Evolutionary conservation across 2,797 vertebrate species (phyloP).

Genomic region (Crenuchus spilurus): DNA sequence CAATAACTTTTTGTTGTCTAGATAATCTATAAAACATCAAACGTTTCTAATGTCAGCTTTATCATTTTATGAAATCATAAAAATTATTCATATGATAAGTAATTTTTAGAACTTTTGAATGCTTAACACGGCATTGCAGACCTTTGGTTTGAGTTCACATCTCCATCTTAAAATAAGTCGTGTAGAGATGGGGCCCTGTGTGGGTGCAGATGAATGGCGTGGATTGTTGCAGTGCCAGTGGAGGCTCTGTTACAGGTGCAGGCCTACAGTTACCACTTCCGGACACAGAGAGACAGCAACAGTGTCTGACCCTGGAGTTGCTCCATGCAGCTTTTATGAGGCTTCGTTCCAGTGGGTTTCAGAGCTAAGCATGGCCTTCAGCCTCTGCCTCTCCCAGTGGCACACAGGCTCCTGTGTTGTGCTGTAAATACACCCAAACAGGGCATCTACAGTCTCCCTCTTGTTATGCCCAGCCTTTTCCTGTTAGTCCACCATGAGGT

Average conservation of each 20-base stretch:
- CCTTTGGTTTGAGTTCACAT: neutral
- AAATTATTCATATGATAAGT: too few species aligned
- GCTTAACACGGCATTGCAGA: neutral
- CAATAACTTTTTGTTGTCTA: too few species aligned
- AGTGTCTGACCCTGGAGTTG: constrained; percentile 45
- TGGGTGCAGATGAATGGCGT: constrained; percentile 48
- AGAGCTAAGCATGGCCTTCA: constrained; percentile 58
- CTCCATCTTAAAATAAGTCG: constrained; percentile 4
- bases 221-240: constrained; percentile 48
- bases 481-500: constrained; percentile 43
- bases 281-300: constrained; percentile 21
- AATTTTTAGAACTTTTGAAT: too few species aligned
- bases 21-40: too few species aligned
- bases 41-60: too few species aligned
- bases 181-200: neutral
- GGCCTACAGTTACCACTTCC: constrained; percentile 39
- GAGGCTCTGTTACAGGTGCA: constrained; percentile 60
- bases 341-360: constrained; percentile 66
- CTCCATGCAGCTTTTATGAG: constrained; percentile 72
- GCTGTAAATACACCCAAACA: constrained; percentile 9
- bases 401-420: constrained; percentile 32
- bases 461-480: constrained; percentile 37
- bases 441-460: constrained; percentile 23
- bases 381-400: constrained; percentile 22
- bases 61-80: too few species aligned